These are phyloP conservation scores for Sebastes paucispinis DNA, from an alignment of 2,797 vertebrate species.

Conservation along the genomic window DNA sequence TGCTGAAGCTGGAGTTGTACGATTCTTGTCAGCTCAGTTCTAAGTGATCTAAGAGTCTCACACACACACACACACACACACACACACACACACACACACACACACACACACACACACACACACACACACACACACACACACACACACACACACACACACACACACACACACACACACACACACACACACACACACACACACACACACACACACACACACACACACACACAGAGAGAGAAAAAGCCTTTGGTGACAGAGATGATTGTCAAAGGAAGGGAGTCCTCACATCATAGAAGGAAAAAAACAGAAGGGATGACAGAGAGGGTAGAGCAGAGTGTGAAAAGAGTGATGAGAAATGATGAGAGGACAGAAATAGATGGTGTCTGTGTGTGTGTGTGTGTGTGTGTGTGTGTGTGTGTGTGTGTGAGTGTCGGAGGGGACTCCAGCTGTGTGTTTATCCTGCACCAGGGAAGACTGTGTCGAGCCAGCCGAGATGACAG, in stretches of 20 bases:
- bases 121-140: background rate
- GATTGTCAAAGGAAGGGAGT: conserved; percentile 4
- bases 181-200: background rate
- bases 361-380: conserved; percentile 20
- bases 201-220: background rate
- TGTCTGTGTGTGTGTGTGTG: background rate
- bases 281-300: background rate
- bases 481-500: conserved; percentile 55
- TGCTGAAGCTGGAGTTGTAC: background rate
- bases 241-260: conserved; percentile 11
- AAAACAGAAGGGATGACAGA: conserved; percentile 8
- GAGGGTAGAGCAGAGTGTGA: background rate
- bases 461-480: conserved; percentile 45
- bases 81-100: too few relatives aligned
- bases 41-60: background rate
- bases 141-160: background rate
- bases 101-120: background rate
- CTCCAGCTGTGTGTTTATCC: conserved; percentile 64
- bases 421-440: background rate
- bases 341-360: background rate
- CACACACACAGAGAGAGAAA: background rate
- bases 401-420: background rate
- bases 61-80: too few relatives aligned
- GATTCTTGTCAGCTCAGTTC: background rate
- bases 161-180: background rate